Evolutionary conservation across 2,888 invertebrate genomes (phyloP), one percentile per base, ranked within the genome.

Genomic region (Leptinotarsa rubiginosa): DNA sequence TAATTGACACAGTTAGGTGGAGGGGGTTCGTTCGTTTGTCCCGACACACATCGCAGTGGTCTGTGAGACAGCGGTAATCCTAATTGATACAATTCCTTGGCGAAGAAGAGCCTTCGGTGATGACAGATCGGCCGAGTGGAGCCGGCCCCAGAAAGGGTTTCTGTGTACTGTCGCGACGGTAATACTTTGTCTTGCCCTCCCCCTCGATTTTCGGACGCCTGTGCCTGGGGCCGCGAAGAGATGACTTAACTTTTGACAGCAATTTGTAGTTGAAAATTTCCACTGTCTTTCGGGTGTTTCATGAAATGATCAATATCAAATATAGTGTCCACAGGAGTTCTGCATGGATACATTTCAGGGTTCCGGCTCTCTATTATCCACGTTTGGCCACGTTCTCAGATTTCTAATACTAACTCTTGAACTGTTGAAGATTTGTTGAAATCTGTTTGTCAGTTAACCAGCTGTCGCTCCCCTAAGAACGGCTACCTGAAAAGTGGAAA

Each of bases 141-240:
- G 87, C 88, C 87, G 84, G 82, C 78, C 81, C 82, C 84, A 87
- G 86, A 88, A 88, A 88, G 88, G 88, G 87, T 88, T 88, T 88
- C 88, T 85, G 84, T 88, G 88, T 88, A 84, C 78, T 83, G 87
- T 87, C 87, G 85, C 85, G 86, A 81, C 86, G 82, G 81, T 76
- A 81, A 79, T 81, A 82, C 77, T 78, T 77, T 74, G 77, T 76
- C 80, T 77, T 75, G 75, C 81, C 72, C 41, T 69, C 74, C 66
- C 71, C 72, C 69, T 69, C 71, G 74, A 70, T 79, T 77, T 78
- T 79, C 81, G 78, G 82, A 83, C 80, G 82, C 75, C 78, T 74
- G 81, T 15, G 68, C 52, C 47, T 5, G 52, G 13, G 47, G 0
- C 76, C 79, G 78, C 56, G 65, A 47, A 16, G 52, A 74, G 79